These are phyloP conservation scores for Polydrusus tereticollis DNA, from an alignment of 2,888 invertebrate species.

Conservation along the genomic window DNA sequence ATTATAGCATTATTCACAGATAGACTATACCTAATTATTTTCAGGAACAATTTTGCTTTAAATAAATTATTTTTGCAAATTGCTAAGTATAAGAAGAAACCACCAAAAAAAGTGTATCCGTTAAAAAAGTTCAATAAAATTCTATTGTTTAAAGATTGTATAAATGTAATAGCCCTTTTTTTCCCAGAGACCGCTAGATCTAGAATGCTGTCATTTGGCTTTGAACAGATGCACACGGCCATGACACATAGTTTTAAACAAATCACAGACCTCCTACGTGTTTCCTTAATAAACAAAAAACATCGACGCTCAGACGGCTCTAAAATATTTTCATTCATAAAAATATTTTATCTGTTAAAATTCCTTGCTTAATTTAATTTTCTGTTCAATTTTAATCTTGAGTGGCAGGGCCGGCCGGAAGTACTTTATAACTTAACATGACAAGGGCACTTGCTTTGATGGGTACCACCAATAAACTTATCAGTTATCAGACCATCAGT, in stretches of 20 bases:
- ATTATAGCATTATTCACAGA: no score
- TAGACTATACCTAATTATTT: no score
- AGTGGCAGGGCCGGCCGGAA: slow-evolving; percentile 39
- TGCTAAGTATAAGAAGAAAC: no score
- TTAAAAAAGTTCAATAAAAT: no score
- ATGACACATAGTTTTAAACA: not conserved
- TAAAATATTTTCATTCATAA: slow-evolving; percentile 19
- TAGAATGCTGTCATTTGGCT: not conserved
- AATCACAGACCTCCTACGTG: not conserved
- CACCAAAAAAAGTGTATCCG: no score
- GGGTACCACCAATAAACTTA: slow-evolving; percentile 39
- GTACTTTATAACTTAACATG: slow-evolving; percentile 41
- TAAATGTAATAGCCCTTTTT: no score
- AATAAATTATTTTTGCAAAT: no score
- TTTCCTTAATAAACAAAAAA: not conserved
- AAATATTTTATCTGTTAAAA: slow-evolving; percentile 34
- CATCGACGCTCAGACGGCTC: not conserved
- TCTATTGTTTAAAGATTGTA: no score
- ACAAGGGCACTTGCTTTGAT: slow-evolving; percentile 43
- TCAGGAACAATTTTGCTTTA: no score
- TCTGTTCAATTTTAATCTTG: slow-evolving; percentile 26
- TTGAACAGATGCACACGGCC: no score
- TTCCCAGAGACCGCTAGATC: no score
- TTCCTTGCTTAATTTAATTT: slow-evolving; percentile 35
- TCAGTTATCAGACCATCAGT: slow-evolving; percentile 32